These are phyloP conservation scores for Hydroisotoma schaefferi DNA, from an alignment of 2,888 invertebrate genomes.

Conservation along the genomic window DNA sequence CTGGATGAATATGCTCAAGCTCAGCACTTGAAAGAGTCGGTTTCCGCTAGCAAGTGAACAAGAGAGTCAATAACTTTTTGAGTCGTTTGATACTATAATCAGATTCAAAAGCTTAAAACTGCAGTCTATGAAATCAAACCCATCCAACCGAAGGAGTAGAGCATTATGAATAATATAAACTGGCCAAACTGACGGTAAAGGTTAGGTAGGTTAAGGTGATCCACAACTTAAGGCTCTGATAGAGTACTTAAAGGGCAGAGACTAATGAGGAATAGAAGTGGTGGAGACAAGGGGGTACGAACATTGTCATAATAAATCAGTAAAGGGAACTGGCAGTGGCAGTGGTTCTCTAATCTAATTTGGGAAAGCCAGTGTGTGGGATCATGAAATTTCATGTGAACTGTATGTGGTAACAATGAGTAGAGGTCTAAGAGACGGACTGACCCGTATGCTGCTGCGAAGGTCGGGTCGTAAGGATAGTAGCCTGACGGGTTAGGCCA, in stretches of 20 bases:
- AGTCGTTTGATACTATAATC: too few relatives aligned
- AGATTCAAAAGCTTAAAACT: too few relatives aligned
- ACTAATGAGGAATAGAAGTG: conserved; percentile 11
- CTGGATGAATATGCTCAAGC: too few relatives aligned
- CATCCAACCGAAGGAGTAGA: background rate
- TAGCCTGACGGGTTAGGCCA: conserved; percentile 74
- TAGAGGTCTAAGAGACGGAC: conserved; percentile 52
- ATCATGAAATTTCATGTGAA: conserved; percentile 49
- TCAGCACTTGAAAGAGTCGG: too few relatives aligned
- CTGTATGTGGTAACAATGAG: conserved; percentile 41
- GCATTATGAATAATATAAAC: conserved; percentile 14
- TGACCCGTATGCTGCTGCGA: conserved; percentile 84
- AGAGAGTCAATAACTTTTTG: too few relatives aligned
- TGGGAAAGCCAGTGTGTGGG: conserved; percentile 50
- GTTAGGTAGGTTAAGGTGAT: conserved; percentile 2
- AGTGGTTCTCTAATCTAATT: conserved; percentile 49
- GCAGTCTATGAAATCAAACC: background rate
- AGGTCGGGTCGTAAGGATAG: conserved; percentile 88
- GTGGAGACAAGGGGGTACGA: conserved; percentile 43
- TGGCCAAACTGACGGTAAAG: conserved; percentile 9
- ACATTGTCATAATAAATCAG: conserved; percentile 49
- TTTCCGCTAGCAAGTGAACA: too few relatives aligned
- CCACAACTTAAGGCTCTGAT: background rate
- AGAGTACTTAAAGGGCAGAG: conserved; percentile 14
- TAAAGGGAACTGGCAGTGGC: conserved; percentile 34